Evolutionary conservation across 2,797 vertebrate species (phyloP).

Genomic region (Cyclopterus lumpus): DNA sequence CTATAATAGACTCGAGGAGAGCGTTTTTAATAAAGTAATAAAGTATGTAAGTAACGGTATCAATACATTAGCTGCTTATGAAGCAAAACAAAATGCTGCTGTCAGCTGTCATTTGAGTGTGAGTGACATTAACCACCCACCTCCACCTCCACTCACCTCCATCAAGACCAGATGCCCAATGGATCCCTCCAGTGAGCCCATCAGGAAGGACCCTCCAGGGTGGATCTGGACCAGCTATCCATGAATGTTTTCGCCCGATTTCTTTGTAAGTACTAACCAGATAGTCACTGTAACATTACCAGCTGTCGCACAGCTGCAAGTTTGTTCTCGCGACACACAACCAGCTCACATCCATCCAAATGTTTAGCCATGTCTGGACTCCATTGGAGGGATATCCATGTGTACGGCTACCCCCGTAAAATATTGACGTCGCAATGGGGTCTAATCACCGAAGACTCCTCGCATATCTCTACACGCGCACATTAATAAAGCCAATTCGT

Average conservation of each 20-base stretch:
- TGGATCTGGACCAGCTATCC: too few species aligned
- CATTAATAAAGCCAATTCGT: constrained; percentile 10
- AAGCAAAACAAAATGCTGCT: background rate
- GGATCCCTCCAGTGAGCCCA: too few species aligned
- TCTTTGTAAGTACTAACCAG: too few species aligned
- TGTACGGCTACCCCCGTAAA: background rate
- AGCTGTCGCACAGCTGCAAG: too few species aligned
- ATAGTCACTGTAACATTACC: too few species aligned
- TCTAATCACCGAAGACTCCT: constrained; percentile 13
- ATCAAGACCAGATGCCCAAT: too few species aligned
- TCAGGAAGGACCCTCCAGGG: too few species aligned
- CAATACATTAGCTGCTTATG: background rate
- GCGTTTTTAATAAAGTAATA: background rate
- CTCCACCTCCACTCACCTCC: too few species aligned
- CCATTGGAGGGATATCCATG: background rate
- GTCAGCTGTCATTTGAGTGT: background rate
- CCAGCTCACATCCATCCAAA: background rate
- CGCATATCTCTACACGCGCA: constrained; percentile 1
- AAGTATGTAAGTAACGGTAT: background rate
- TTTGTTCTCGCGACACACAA: background rate
- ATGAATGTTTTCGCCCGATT: too few species aligned
- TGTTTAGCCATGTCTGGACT: background rate
- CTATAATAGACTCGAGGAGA: background rate
- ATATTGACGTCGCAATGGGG: background rate
- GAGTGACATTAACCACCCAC: background rate